Evolutionary conservation across 2,113 vertebrate genomes (phyloP).

Genomic region (Eleginops maclovinus): DNA sequence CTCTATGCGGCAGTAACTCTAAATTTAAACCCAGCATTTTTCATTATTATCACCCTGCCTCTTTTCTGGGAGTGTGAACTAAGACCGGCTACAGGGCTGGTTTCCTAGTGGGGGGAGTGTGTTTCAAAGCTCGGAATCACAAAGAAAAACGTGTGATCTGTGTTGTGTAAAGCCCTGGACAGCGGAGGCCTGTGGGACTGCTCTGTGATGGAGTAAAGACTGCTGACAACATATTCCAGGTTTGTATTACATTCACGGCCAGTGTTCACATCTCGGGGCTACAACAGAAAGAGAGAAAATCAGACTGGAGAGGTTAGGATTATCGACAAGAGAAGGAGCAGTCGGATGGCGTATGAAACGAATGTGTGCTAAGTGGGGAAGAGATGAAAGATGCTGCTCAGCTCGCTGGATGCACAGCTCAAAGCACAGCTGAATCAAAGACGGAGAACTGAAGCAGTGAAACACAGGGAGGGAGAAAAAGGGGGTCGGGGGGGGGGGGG

Average conservation of each 20-base stretch:
- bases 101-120: conserved; percentile 35
- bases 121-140: conserved; percentile 42
- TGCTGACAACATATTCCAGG: conserved; percentile 13
- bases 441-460: conserved; percentile 14
- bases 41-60: conserved; percentile 47
- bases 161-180: conserved; percentile 42
- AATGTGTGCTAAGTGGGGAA: conserved; percentile 27
- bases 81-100: conserved; percentile 17
- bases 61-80: conserved; percentile 26
- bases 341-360: conserved; percentile 34
- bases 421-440: conserved; percentile 54
- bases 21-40: conserved; percentile 52
- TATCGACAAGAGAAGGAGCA: conserved; percentile 27
- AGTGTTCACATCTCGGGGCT: conserved; percentile 45
- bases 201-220: background rate
- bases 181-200: conserved; percentile 12
- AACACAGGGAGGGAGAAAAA: conserved; percentile 26
- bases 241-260: conserved; percentile 34
- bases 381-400: conserved; percentile 53
- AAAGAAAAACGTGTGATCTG: conserved; percentile 32
- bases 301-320: conserved; percentile 29
- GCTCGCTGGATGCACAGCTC: conserved; percentile 26
- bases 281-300: conserved; percentile 20
- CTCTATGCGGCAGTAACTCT: conserved; percentile 43
- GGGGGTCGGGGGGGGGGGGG: too few species aligned